phyloP scores from a whole-genome alignment of 2,888 invertebrate genomes.

The Acanthosepion esculentum region DNA sequence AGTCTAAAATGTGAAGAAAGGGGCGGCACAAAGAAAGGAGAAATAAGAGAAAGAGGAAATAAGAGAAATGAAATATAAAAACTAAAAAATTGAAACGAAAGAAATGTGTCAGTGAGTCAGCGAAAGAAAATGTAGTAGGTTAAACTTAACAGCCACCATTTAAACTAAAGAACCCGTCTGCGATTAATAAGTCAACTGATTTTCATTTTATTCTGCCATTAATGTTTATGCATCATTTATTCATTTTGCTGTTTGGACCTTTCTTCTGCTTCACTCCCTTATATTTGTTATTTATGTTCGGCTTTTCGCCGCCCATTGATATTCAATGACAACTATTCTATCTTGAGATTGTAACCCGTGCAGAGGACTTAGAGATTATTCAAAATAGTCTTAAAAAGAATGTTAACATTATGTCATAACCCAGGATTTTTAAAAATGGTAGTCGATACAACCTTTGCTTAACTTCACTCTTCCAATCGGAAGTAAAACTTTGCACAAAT shows the following conservation, averaged over 20 bases:
- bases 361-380: too few relatives aligned
- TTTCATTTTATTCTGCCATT: constrained; percentile 17
- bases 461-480: too few relatives aligned
- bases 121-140: not conserved
- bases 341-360: not conserved
- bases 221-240: not conserved
- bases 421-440: too few relatives aligned
- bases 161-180: not conserved
- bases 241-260: not conserved
- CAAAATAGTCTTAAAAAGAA: too few relatives aligned
- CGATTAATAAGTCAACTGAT: not conserved
- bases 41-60: not conserved
- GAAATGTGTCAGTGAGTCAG: not conserved
- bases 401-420: too few relatives aligned
- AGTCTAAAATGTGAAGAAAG: not conserved
- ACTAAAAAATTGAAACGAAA: not conserved
- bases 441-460: too few relatives aligned
- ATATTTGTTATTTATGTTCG: not conserved
- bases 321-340: not conserved
- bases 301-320: not conserved
- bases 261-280: not conserved
- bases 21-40: not conserved
- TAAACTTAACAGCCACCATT: not conserved
- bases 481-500: too few relatives aligned
- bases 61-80: not conserved